These are phyloP conservation scores for Medauroidea extradentata DNA, from an alignment of 1,140 invertebrate genomes.

Conservation along the genomic window DNA sequence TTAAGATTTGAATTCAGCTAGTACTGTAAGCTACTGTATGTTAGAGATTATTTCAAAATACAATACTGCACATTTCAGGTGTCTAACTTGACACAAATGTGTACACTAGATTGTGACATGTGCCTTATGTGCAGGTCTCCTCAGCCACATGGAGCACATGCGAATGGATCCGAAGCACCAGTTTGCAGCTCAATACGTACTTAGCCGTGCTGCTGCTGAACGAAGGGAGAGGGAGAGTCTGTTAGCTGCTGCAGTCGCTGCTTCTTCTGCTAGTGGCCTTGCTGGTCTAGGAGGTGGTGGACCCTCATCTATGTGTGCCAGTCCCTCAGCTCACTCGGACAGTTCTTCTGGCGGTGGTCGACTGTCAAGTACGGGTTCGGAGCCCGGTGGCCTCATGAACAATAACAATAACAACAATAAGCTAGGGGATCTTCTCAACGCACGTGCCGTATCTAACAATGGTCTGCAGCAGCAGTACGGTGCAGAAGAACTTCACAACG, in stretches of 20 bases:
- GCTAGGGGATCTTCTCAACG: conserved; percentile 61
- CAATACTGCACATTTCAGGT: no score
- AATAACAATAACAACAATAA: conserved; percentile 70
- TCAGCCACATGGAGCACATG: conserved; percentile 95
- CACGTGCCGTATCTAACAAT: conserved; percentile 42
- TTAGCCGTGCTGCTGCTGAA: conserved; percentile 84
- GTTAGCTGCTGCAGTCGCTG: conserved; percentile 62
- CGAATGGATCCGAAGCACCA: conserved; percentile 95
- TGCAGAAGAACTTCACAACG: conserved; percentile 64
- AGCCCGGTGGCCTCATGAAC: conserved; percentile 59
- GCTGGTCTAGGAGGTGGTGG: conserved; percentile 24
- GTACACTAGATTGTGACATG: no score
- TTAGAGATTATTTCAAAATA: no score
- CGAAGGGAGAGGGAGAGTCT: conserved; percentile 75
- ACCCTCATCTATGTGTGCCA: conserved; percentile 51
- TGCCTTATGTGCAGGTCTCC: conserved; percentile 57
- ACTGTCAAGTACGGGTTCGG: conserved; percentile 71
- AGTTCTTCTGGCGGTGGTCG: conserved; percentile 62
- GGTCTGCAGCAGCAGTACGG: conserved; percentile 57
- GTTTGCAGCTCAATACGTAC: conserved; percentile 88
- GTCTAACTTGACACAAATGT: no score
- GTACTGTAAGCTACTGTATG: no score
- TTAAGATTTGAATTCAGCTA: no score
- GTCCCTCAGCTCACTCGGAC: conserved; percentile 76
- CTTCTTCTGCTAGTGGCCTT: conserved; percentile 33